phyloP scores from a whole-genome alignment of 2,797 vertebrate species.

The Pseudomugil tenellus region DNA sequence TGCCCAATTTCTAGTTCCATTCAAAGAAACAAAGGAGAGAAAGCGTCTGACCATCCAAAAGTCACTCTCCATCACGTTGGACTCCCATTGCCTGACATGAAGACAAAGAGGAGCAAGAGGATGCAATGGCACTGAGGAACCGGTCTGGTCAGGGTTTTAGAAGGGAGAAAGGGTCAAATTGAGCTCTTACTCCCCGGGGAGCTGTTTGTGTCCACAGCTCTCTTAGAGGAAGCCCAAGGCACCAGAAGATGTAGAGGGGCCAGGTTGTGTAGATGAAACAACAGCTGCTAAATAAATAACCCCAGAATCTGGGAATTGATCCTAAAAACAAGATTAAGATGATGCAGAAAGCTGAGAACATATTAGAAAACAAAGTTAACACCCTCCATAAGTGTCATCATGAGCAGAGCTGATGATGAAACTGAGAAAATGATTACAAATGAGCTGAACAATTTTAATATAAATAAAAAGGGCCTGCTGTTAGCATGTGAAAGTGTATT shows the following conservation, averaged over 20 bases:
- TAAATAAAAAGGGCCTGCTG: slow-evolving; percentile 14
- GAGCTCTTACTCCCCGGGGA: slow-evolving; percentile 60
- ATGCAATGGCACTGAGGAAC: slow-evolving; percentile 33
- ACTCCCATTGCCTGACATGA: slow-evolving; percentile 61
- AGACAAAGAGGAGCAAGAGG: slow-evolving; percentile 67
- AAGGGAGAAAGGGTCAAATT: slow-evolving; percentile 41
- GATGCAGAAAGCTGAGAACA: slow-evolving; percentile 2
- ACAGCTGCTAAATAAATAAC: slow-evolving; percentile 71
- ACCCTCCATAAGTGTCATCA: slow-evolving; percentile 9
- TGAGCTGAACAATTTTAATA: slow-evolving; percentile 16
- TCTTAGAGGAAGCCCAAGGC: slow-evolving; percentile 20
- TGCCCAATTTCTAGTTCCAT: slow-evolving; percentile 71
- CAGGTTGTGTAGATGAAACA: slow-evolving; percentile 67
- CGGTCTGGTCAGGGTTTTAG: slow-evolving; percentile 38
- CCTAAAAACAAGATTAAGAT: slow-evolving; percentile 29
- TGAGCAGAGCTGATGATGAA: neutral
- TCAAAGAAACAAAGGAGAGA: slow-evolving; percentile 75
- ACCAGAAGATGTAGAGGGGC: slow-evolving; percentile 33
- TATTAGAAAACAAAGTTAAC: neutral
- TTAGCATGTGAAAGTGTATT: slow-evolving; percentile 5
- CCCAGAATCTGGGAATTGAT: slow-evolving; percentile 33
- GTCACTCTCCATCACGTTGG: slow-evolving; percentile 75
- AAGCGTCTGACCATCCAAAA: slow-evolving; percentile 60
- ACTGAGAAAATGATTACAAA: neutral
- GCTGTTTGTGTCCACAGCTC: slow-evolving; percentile 46